These are phyloP conservation scores for Amazona vittata DNA, from an alignment of 2,113 vertebrate species.

Conservation along the genomic window DNA sequence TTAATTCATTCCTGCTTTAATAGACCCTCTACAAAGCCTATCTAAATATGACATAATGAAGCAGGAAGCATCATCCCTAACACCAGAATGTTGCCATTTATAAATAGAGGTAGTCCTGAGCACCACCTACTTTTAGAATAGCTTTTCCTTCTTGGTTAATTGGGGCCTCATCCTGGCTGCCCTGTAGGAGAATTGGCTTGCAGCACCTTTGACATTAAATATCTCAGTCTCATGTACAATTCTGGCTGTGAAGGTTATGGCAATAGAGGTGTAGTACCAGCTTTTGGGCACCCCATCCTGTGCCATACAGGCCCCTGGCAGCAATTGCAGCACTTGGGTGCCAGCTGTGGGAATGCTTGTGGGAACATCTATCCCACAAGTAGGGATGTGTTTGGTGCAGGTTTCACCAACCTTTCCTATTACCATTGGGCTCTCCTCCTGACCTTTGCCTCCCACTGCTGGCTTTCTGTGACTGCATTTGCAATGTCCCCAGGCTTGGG, in stretches of 20 bases:
- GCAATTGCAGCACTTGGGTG: not conserved
- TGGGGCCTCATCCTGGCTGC: not conserved
- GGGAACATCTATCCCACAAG: not conserved
- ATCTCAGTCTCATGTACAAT: not conserved
- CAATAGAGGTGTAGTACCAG: not conserved
- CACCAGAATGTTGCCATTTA: not conserved
- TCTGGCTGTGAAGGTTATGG: not conserved
- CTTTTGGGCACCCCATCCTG: not conserved
- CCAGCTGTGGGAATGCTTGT: not conserved
- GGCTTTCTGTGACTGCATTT: not conserved
- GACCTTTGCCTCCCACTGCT: not conserved
- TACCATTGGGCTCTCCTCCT: not conserved
- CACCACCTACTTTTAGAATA: not conserved
- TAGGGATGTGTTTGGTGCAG: not conserved
- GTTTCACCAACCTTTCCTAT: not conserved
- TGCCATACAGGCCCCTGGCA: accelerated
- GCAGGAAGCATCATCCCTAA: not conserved
- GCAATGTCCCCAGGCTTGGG: not conserved
- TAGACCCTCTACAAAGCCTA: not conserved
- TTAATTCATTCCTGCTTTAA: conserved; percentile 6
- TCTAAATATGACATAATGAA: not conserved
- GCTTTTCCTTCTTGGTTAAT: not conserved
- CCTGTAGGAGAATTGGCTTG: not conserved
- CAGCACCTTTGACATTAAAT: not conserved
- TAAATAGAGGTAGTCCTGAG: not conserved